Conservation (phyloP, 2,888 invertebrate species). For the Platycnemis pennipes region DNA sequence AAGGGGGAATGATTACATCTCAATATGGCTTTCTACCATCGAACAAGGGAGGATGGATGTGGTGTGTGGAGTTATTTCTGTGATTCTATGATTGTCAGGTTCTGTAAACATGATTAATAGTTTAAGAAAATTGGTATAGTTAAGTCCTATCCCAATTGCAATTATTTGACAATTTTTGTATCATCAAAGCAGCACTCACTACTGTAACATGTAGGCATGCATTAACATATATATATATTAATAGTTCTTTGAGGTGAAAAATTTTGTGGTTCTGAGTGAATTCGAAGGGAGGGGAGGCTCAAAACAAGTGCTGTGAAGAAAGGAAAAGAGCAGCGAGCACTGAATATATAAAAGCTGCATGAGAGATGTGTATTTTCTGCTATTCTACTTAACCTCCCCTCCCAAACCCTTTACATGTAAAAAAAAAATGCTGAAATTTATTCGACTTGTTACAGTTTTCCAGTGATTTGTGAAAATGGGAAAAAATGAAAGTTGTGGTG, state of each 20-base stretch:
- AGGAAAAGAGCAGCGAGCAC: slow-evolving; percentile 51
- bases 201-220: slow-evolving; percentile 14
- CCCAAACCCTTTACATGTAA: slow-evolving; percentile 3
- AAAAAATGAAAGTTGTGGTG: slow-evolving; percentile 45
- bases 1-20: slow-evolving; percentile 21
- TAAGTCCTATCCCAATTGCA: not conserved
- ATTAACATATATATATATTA: slow-evolving; percentile 29
- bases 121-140: slow-evolving; percentile 17
- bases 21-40: not conserved
- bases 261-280: slow-evolving; percentile 53
- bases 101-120: slow-evolving; percentile 6
- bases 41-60: slow-evolving; percentile 26
- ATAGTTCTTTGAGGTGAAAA: slow-evolving; percentile 53
- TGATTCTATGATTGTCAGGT: not conserved
- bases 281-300: slow-evolving; percentile 33
- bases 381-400: slow-evolving; percentile 58
- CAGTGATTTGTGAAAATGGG: slow-evolving; percentile 58
- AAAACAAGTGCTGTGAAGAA: slow-evolving; percentile 56
- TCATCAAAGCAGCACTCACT: slow-evolving; percentile 44
- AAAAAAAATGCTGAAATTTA: slow-evolving; percentile 34
- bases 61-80: slow-evolving; percentile 31
- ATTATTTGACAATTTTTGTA: slow-evolving; percentile 36
- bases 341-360: slow-evolving; percentile 61
- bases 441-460: slow-evolving; percentile 50
- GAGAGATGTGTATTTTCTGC: slow-evolving; percentile 64